Evolutionary conservation across 30 jellyfish, hydroid and myxozoan species (phyloP).

Genomic region (Pseudorhiza aurosa): DNA sequence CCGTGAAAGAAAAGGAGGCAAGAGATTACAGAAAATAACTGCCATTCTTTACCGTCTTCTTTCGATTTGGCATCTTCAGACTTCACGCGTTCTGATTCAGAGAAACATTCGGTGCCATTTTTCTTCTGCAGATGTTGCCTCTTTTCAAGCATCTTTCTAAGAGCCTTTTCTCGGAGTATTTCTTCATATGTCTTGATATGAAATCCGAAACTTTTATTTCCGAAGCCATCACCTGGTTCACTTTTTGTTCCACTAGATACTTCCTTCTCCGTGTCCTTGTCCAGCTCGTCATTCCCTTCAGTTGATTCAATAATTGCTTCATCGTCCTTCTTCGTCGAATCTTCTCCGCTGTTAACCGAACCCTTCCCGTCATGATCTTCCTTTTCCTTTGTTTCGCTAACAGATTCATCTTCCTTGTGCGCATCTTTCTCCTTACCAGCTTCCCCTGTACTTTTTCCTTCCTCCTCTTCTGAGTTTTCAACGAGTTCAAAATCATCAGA

Average conservation of each 20-base stretch:
- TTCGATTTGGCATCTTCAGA: neutral
- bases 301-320: slow-evolving; percentile 11
- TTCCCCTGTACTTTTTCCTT: neutral
- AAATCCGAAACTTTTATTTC: slow-evolving; percentile 57
- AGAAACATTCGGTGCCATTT: neutral
- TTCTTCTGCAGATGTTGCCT: slow-evolving; percentile 54
- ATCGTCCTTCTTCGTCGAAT: neutral
- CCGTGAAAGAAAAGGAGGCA: no score
- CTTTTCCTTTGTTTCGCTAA: neutral
- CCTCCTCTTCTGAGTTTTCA: slow-evolving; percentile 42
- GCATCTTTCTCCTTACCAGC: slow-evolving; percentile 20
- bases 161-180: slow-evolving; percentile 90
- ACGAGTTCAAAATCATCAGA: slow-evolving; percentile 68
- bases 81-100: slow-evolving; percentile 5
- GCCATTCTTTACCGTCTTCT: slow-evolving; percentile 9
- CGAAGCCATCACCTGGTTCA: neutral
- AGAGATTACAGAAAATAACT: no score
- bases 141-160: slow-evolving; percentile 78
- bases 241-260: neutral
- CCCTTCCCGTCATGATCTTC: neutral
- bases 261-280: neutral
- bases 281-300: no score
- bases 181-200: slow-evolving; percentile 88
- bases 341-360: neutral
- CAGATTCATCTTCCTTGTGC: neutral